phyloP scores from a whole-genome alignment of 1,140 invertebrate genomes.

The Meloidogyne exigua region DNA sequence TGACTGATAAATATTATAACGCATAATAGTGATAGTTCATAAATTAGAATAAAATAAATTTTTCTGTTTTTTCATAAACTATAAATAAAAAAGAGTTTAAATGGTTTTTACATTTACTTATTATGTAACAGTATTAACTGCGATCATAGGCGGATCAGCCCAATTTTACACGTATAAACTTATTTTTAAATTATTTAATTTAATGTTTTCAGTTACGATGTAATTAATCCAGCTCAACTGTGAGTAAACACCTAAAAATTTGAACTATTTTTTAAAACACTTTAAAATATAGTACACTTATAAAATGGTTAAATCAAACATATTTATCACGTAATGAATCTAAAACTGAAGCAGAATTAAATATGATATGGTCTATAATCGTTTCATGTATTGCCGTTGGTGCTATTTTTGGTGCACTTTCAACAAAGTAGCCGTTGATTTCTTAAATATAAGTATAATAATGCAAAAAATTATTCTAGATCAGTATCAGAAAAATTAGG shows the following conservation, averaged over 20 bases:
- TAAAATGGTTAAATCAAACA: conserved; percentile 56
- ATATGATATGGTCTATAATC: conserved; percentile 64
- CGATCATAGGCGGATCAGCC: neutral
- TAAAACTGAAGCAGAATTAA: conserved; percentile 34
- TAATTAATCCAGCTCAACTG: conserved; percentile 58
- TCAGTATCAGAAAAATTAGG: conserved; percentile 50
- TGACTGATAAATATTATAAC: no score
- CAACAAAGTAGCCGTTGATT: conserved; percentile 49
- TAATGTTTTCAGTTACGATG: conserved; percentile 59
- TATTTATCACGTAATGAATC: conserved; percentile 38
- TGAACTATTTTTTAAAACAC: neutral
- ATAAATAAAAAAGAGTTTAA: no score
- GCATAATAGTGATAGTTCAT: no score
- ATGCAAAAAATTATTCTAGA: conserved; percentile 10
- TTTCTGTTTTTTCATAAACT: no score
- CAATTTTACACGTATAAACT: conserved; percentile 5
- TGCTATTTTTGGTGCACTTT: conserved; percentile 65
- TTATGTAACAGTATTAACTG: neutral
- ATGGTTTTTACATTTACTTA: neutral
- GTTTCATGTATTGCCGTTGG: conserved; percentile 66
- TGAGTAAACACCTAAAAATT: conserved; percentile 31
- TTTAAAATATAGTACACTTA: conserved; percentile 5
- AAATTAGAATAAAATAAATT: no score
- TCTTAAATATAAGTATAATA: no score
- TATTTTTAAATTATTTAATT: conserved; percentile 1